phyloP scores from a whole-genome alignment of 2,797 vertebrate genomes.

The Cossypha caffra region DNA sequence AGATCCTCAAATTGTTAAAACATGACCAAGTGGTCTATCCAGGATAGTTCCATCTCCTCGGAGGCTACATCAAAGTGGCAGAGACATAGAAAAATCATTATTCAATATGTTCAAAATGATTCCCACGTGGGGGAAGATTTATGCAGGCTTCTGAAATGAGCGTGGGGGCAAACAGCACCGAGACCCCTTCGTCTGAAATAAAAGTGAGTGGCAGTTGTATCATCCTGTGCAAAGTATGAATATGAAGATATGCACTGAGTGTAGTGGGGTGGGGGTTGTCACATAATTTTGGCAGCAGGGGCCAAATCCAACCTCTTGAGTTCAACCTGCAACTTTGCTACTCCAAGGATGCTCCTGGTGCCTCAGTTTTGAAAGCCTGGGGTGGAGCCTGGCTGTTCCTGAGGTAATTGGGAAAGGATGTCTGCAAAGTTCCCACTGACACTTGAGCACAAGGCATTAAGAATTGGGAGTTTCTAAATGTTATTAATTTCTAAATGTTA shows the following conservation, averaged over 20 bases:
- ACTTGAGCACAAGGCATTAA: not conserved
- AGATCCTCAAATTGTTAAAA: constrained; percentile 13
- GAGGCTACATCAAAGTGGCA: constrained; percentile 23
- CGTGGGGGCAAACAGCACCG: not conserved
- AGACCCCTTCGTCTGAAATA: not conserved
- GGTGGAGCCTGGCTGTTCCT: not conserved
- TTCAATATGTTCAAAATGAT: constrained; percentile 22
- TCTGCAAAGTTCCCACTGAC: not conserved
- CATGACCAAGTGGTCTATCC: not conserved
- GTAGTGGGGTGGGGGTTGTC: not conserved
- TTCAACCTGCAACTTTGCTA: not conserved
- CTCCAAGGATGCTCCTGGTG: not conserved
- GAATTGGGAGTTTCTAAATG: not conserved
- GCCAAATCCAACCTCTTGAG: fast-evolving
- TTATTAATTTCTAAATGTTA: not conserved
- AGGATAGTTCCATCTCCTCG: not conserved
- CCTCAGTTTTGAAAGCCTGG: not conserved
- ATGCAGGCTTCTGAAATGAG: not conserved
- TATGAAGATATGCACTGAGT: not conserved
- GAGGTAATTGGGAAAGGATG: fast-evolving
- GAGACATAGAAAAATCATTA: constrained; percentile 6
- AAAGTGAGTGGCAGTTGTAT: not conserved
- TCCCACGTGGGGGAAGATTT: not conserved
- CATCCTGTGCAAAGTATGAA: not conserved
- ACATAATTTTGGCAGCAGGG: not conserved